A percentile compares a stretch with the other conserved stretches of the same genome.
Conservation (phyloP, 2,113 vertebrate species). For the Prionailurus viverrinus region DNA sequence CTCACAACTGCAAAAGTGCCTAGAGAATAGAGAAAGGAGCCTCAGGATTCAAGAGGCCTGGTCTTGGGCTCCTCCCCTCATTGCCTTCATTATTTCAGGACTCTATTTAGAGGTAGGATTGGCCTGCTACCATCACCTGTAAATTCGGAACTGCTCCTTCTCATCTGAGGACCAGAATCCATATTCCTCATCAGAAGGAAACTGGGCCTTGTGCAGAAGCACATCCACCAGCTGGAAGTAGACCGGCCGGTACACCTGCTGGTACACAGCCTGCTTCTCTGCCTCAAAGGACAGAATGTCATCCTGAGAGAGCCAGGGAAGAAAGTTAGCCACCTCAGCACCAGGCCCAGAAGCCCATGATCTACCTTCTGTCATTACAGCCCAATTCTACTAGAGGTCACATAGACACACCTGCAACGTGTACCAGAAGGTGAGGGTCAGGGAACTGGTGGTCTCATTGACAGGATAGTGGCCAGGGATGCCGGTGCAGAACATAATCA, state of each 20-base stretch:
- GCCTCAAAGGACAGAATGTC: conserved; percentile 98
- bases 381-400: background rate
- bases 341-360: background rate
- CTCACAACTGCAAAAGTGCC: conserved; percentile 3
- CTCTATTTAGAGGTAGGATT: conserved; percentile 22
- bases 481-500: conserved; percentile 99
- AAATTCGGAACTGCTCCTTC: conserved; percentile 99
- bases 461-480: conserved; percentile 99
- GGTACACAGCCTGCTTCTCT: conserved; percentile 96
- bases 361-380: background rate
- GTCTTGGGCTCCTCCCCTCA: background rate
- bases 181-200: conserved; percentile 97
- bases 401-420: conserved; percentile 92
- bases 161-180: conserved; percentile 98
- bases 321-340: conserved; percentile 20
- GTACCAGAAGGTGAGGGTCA: conserved; percentile 99
- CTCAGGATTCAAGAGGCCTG: conserved; percentile 27
- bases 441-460: conserved; percentile 99
- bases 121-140: conserved; percentile 90
- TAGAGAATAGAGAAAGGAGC: conserved; percentile 20
- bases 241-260: conserved; percentile 98
- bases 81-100: conserved; percentile 18
- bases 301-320: conserved; percentile 88
- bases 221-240: conserved; percentile 99
- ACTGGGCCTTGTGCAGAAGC: conserved; percentile 98